Evolutionary conservation across 2,113 vertebrate species (phyloP).

Genomic region (Scortum barcoo): DNA sequence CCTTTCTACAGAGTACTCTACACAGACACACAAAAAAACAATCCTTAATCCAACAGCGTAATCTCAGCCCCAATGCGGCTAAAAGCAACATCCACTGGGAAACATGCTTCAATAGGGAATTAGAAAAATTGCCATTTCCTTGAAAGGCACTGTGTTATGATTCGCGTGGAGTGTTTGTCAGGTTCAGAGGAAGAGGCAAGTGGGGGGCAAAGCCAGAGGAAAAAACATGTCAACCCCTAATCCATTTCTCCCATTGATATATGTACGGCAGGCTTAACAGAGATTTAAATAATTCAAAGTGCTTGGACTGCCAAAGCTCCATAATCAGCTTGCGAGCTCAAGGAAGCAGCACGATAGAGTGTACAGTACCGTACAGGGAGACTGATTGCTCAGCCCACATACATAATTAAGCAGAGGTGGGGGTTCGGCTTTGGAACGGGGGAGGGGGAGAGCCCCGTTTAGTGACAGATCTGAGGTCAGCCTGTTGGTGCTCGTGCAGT

Average conservation of each 20-base stretch:
- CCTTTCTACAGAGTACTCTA: slow-evolving; percentile 34
- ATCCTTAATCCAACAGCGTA: slow-evolving; percentile 58
- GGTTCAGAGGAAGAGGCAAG: slow-evolving; percentile 53
- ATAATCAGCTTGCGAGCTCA: slow-evolving; percentile 86
- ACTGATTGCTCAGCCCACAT: slow-evolving; percentile 78
- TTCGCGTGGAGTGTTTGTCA: slow-evolving; percentile 59
- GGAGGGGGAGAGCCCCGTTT: slow-evolving; percentile 71
- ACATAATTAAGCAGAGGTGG: slow-evolving; percentile 86
- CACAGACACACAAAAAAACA: slow-evolving; percentile 48
- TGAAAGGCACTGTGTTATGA: slow-evolving; percentile 62
- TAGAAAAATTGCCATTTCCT: slow-evolving; percentile 63
- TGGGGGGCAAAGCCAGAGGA: slow-evolving; percentile 64
- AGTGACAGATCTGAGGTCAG: slow-evolving; percentile 77
- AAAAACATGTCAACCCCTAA: slow-evolving; percentile 78
- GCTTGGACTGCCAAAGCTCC: slow-evolving; percentile 86
- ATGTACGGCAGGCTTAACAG: slow-evolving; percentile 85
- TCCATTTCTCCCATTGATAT: slow-evolving; percentile 86
- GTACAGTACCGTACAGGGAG: slow-evolving; percentile 66
- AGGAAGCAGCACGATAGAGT: slow-evolving; percentile 83
- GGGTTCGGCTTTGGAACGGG: slow-evolving; percentile 33
- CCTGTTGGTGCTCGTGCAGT: neutral
- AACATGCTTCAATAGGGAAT: slow-evolving; percentile 44
- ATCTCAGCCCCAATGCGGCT: slow-evolving; percentile 58
- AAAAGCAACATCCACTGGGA: slow-evolving; percentile 56
- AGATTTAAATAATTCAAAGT: slow-evolving; percentile 93